A percentile compares a stretch with the other conserved stretches of the same genome.
Evolutionary conservation across 2,888 invertebrate genomes (phyloP).

Genomic region (Aromia moschata): DNA sequence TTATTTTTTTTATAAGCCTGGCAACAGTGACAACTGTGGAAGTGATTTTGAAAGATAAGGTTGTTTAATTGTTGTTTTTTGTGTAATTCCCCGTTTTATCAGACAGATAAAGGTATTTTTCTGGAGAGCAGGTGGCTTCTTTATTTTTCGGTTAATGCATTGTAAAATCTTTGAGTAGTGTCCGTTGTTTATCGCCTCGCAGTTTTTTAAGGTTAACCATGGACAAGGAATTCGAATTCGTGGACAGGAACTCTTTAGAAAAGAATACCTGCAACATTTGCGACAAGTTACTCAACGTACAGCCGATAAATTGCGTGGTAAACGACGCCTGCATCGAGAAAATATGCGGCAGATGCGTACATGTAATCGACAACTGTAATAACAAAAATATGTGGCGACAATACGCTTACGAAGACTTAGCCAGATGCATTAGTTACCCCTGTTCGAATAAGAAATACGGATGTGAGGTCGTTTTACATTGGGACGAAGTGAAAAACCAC

Average conservation of each 20-base stretch:
- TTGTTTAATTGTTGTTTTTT: too few relatives aligned
- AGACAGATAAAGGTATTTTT: too few relatives aligned
- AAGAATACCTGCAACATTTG: constrained; percentile 37
- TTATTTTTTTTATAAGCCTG: too few relatives aligned
- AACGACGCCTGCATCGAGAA: constrained; percentile 22
- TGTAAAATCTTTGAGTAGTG: too few relatives aligned
- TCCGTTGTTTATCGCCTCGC: too few relatives aligned
- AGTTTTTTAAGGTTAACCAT: too few relatives aligned
- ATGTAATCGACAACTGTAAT: constrained; percentile 7
- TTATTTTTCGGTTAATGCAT: too few relatives aligned
- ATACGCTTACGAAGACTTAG: constrained; percentile 39
- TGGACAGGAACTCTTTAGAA: constrained; percentile 28
- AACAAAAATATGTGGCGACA: constrained; percentile 33
- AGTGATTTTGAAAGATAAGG: too few relatives aligned
- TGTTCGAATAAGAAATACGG: constrained; percentile 42
- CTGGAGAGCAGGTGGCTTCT: too few relatives aligned
- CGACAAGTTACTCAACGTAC: constrained; percentile 36
- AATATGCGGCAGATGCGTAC: constrained; percentile 42
- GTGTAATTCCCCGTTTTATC: too few relatives aligned
- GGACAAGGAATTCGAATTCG: constrained; percentile 32
- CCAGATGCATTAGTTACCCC: constrained; percentile 40
- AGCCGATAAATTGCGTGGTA: constrained; percentile 34
- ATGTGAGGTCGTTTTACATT: constrained; percentile 36
- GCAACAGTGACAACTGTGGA: too few relatives aligned
- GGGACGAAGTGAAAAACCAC: constrained; percentile 37